Conservation (phyloP, 2,888 invertebrate genomes). For the Drosophila kokeensis region DNA sequence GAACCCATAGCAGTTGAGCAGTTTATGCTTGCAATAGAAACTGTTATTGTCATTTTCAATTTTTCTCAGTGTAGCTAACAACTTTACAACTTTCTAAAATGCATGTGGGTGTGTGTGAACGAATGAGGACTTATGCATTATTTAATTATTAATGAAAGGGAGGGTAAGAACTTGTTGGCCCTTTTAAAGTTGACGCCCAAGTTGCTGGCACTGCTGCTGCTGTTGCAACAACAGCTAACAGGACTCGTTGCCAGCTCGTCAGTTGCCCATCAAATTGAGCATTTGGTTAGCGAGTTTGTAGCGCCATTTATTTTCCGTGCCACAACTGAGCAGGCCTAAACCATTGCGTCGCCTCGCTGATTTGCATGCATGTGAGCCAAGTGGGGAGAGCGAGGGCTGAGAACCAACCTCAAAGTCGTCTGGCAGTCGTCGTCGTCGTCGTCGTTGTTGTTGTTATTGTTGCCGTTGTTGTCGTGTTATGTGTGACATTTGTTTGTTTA, state of each 20-base stretch:
- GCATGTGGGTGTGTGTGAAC: conserved; percentile 6
- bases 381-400: conserved; percentile 7
- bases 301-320: conserved; percentile 45
- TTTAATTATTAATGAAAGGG: conserved; percentile 45
- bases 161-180: conserved; percentile 33
- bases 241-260: conserved; percentile 28
- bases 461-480: conserved; percentile 54
- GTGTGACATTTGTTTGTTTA: conserved; percentile 73
- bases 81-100: conserved; percentile 10
- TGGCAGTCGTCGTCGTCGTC: conserved; percentile 39
- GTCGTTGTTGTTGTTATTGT: conserved; percentile 30
- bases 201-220: not conserved
- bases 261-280: conserved; percentile 69
- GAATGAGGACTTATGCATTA: conserved; percentile 22
- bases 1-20: not conserved
- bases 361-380: conserved; percentile 66
- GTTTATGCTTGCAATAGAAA: not conserved
- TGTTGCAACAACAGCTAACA: conserved; percentile 6
- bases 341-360: conserved; percentile 62
- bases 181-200: conserved; percentile 11
- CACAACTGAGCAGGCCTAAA: conserved; percentile 39
- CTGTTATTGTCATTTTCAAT: not conserved
- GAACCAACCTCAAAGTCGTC: conserved; percentile 65
- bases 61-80: not conserved
- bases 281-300: conserved; percentile 62